Percentiles rank a stretch among this genome's conserved stretches.
These are phyloP conservation scores for Lasiurus borealis DNA, from an alignment of 2,113 vertebrate genomes.

Conservation along the genomic window DNA sequence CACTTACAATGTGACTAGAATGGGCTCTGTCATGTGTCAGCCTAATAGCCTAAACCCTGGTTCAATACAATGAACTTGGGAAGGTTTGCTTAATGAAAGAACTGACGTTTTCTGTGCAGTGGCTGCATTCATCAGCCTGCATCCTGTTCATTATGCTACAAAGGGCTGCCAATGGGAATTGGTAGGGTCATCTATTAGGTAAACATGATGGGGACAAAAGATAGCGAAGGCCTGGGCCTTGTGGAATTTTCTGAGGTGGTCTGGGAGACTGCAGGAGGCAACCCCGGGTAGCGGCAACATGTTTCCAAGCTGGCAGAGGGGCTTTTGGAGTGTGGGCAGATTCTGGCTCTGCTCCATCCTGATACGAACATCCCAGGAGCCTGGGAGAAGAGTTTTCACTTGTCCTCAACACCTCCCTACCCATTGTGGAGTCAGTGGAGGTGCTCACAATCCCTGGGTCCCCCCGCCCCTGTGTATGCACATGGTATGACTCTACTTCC, in stretches of 20 bases:
- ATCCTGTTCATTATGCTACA: conserved; percentile 94
- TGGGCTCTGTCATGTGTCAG: conserved; percentile 98
- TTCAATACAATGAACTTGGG: conserved; percentile 97
- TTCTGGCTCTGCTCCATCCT: not conserved
- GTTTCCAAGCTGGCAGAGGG: not conserved
- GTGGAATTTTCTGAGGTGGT: conserved; percentile 4
- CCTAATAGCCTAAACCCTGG: conserved; percentile 95
- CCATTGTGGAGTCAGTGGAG: fast-evolving
- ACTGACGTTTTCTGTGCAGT: conserved; percentile 95
- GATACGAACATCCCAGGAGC: fast-evolving
- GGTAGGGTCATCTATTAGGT: conserved; percentile 94
- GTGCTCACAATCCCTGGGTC: not conserved
- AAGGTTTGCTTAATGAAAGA: conserved; percentile 99
- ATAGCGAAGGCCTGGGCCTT: conserved; percentile 67
- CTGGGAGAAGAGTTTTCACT: not conserved
- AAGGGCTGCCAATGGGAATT: conserved; percentile 95
- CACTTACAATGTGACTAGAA: conserved; percentile 97
- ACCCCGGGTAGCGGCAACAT: fast-evolving
- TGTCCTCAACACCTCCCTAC: fast-evolving
- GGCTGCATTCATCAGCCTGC: conserved; percentile 96
- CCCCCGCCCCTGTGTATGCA: fast-evolving
- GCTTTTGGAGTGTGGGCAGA: not conserved
- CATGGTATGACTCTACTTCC: fast-evolving
- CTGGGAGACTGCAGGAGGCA: not conserved
- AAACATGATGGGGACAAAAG: conserved; percentile 89